phyloP scores from a whole-genome alignment of 2,113 vertebrate species.

The Rhagologus leucostigma region DNA sequence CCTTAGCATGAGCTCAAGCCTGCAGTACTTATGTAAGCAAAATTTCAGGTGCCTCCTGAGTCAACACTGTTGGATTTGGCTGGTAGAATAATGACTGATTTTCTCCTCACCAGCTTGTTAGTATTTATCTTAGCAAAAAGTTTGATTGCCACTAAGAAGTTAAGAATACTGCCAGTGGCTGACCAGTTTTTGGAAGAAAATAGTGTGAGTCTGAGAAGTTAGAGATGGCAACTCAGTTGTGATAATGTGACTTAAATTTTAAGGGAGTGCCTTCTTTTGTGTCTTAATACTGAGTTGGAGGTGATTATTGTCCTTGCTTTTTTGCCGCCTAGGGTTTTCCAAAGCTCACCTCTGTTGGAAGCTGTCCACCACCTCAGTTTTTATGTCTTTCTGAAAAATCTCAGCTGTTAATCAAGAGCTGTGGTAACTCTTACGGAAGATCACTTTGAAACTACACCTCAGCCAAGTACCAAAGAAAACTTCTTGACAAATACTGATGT shows the following conservation, averaged over 20 bases:
- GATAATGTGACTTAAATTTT: neutral
- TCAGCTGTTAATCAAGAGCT: neutral
- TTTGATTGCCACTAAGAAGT: slow-evolving; percentile 74
- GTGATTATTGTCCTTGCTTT: neutral
- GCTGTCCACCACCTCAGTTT: neutral
- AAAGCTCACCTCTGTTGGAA: neutral
- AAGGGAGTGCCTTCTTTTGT: neutral
- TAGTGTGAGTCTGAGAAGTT: slow-evolving; percentile 62
- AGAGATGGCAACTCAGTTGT: slow-evolving; percentile 52
- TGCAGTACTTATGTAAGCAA: neutral
- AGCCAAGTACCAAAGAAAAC: neutral
- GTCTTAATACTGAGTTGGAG: neutral
- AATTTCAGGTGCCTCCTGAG: neutral
- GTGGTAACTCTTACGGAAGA: neutral
- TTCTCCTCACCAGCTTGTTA: neutral
- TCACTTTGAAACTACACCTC: neutral
- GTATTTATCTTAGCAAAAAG: slow-evolving; percentile 46
- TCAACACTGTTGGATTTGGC: neutral
- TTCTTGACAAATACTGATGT: neutral
- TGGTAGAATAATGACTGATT: neutral
- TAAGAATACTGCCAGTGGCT: slow-evolving; percentile 66
- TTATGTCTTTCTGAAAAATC: neutral
- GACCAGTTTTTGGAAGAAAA: slow-evolving; percentile 70
- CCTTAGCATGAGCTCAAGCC: neutral
- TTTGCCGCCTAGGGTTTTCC: neutral